Evolutionary conservation across 1,140 invertebrate genomes (phyloP).

Genomic region (Adoxophyes honmai): DNA sequence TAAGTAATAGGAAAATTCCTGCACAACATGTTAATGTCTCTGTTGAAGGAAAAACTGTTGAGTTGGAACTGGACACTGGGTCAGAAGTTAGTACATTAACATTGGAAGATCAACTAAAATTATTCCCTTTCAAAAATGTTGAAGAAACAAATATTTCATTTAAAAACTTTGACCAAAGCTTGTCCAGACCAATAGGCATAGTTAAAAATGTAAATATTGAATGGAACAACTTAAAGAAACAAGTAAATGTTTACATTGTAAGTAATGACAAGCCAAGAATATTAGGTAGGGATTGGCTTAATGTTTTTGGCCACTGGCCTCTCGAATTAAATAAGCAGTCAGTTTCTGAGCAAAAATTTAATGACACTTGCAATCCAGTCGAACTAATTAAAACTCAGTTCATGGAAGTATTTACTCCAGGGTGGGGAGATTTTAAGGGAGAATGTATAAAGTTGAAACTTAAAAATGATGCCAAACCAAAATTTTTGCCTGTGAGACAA

Average conservation of each 20-base stretch:
- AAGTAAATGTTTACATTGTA: not conserved
- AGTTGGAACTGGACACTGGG: too few relatives aligned
- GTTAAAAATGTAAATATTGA: not conserved
- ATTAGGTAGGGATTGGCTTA: constrained; percentile 6
- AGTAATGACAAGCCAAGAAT: not conserved
- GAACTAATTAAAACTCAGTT: not conserved
- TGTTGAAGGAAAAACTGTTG: too few relatives aligned
- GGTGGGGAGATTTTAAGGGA: not conserved
- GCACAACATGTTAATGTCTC: too few relatives aligned
- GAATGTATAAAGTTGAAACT: not conserved
- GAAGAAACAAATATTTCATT: constrained; percentile 1
- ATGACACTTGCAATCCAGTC: not conserved
- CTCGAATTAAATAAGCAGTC: not conserved
- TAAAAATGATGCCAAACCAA: not conserved
- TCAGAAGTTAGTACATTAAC: too few relatives aligned
- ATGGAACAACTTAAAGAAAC: not conserved
- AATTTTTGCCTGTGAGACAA: not conserved
- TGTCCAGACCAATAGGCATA: not conserved
- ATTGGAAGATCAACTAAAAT: too few relatives aligned
- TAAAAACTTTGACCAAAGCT: constrained; percentile 8
- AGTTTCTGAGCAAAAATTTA: not conserved
- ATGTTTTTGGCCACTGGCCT: not conserved
- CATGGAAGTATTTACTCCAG: constrained; percentile 7
- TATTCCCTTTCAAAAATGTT: too few relatives aligned
- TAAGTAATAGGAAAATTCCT: too few relatives aligned